A percentile compares a stretch with the other conserved stretches of the same genome.
Evolutionary conservation across 2,888 invertebrate genomes (phyloP).

Genomic region (Deroplatys truncata): DNA sequence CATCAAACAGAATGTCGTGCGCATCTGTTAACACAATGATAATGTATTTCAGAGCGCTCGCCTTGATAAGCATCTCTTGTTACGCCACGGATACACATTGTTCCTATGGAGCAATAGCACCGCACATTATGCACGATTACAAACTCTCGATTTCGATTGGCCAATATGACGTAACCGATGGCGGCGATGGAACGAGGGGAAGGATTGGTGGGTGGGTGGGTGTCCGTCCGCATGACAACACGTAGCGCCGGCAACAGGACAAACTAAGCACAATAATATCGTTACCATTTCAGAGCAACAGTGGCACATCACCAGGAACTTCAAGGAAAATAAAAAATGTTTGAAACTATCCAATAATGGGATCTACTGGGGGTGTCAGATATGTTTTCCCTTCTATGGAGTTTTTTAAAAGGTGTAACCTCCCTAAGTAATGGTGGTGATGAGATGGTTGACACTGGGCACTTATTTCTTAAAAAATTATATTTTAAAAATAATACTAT

Average conservation of each 20-base stretch:
- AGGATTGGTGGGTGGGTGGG: neutral
- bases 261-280: neutral
- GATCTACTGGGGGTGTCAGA: too few relatives aligned
- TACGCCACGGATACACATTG: neutral
- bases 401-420: too few relatives aligned
- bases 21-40: neutral
- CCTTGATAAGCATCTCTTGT: neutral
- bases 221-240: neutral
- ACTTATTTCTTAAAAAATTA: too few relatives aligned
- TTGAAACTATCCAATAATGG: too few relatives aligned
- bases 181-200: neutral
- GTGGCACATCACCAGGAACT: neutral
- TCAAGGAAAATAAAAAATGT: too few relatives aligned
- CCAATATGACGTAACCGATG: constrained; percentile 9
- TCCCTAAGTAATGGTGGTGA: too few relatives aligned
- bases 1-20: neutral
- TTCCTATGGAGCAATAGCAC: neutral
- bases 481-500: too few relatives aligned
- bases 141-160: neutral
- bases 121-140: neutral
- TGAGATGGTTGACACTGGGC: too few relatives aligned
- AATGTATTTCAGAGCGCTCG: neutral
- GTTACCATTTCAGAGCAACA: neutral
- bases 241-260: neutral
- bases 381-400: too few relatives aligned